Conservation (phyloP, 2,888 invertebrate genomes). For the Metellina segmentata region DNA sequence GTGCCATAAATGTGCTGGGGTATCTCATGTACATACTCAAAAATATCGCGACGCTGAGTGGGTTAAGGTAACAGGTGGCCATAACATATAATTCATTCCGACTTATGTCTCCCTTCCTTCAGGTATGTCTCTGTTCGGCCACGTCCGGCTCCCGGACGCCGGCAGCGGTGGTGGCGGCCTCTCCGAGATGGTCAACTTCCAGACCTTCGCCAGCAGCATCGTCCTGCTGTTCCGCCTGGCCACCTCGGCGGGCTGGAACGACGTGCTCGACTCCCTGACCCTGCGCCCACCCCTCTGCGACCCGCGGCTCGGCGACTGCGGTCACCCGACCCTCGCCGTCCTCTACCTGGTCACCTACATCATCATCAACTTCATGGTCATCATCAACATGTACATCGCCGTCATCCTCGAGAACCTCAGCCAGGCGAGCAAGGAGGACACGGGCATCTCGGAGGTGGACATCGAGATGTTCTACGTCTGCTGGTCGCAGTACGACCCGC, state of each 20-base stretch:
- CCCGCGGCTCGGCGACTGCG: conserved; percentile 88
- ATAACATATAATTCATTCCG: background rate
- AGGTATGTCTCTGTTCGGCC: conserved; percentile 98
- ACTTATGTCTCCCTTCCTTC: background rate
- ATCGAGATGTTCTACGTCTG: conserved; percentile 99
- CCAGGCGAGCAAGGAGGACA: conserved; percentile 95
- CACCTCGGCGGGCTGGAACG: conserved; percentile 98
- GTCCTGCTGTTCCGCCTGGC: conserved; percentile 99
- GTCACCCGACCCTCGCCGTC: conserved; percentile 95
- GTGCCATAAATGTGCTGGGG: too few species aligned
- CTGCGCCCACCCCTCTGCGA: conserved; percentile 95
- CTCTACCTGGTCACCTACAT: conserved; percentile 96
- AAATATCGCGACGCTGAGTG: too few species aligned
- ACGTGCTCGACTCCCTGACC: conserved; percentile 96
- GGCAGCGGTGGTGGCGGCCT: conserved; percentile 86
- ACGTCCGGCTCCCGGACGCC: conserved; percentile 90
- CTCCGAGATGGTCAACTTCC: conserved; percentile 98
- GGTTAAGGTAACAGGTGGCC: too few species aligned
- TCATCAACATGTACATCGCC: conserved; percentile 99
- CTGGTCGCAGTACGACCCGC: conserved; percentile 99
- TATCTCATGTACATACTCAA: too few species aligned
- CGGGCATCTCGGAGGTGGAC: conserved; percentile 94
- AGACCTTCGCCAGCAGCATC: conserved; percentile 98
- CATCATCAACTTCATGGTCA: conserved; percentile 98
- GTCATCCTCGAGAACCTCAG: conserved; percentile 99